Conservation (phyloP, 1,140 invertebrate species). For the Drosophila pruinosa region DNA sequence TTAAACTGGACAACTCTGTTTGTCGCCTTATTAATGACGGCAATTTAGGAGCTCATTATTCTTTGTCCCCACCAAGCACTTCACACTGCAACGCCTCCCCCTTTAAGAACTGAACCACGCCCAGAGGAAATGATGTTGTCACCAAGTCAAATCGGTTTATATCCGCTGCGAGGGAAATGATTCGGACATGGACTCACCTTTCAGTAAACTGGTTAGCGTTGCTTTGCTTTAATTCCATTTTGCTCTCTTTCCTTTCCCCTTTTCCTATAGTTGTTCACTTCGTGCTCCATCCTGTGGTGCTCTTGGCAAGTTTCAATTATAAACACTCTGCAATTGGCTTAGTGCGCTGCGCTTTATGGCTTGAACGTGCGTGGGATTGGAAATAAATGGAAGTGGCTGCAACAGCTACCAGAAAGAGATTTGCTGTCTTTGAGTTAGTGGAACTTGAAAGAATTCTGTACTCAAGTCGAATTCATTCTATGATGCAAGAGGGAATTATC, state of each 20-base stretch:
- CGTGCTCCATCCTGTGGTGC: conserved; percentile 2
- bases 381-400: conserved; percentile 41
- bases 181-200: conserved; percentile 26
- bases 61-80: background rate
- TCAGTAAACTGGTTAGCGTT: conserved; percentile 18
- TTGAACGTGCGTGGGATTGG: conserved; percentile 54
- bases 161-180: conserved; percentile 41
- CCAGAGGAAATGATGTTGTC: conserved; percentile 48
- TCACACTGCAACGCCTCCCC: background rate
- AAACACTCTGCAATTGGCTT: conserved; percentile 66
- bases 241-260: too few species aligned
- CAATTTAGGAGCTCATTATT: conserved; percentile 40
- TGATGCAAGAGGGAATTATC: background rate
- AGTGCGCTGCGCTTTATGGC: conserved; percentile 46
- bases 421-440: background rate
- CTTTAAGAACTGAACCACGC: background rate
- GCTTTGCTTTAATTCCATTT: too few species aligned
- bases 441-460: background rate
- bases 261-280: background rate
- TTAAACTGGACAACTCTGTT: conserved; percentile 19
- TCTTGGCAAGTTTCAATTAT: conserved; percentile 56
- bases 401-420: background rate
- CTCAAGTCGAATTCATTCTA: background rate
- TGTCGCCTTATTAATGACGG: conserved; percentile 36
- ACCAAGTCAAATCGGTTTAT: conserved; percentile 46